phyloP scores from a whole-genome alignment of 2,797 vertebrate species.

The Diglossa cyanea region DNA sequence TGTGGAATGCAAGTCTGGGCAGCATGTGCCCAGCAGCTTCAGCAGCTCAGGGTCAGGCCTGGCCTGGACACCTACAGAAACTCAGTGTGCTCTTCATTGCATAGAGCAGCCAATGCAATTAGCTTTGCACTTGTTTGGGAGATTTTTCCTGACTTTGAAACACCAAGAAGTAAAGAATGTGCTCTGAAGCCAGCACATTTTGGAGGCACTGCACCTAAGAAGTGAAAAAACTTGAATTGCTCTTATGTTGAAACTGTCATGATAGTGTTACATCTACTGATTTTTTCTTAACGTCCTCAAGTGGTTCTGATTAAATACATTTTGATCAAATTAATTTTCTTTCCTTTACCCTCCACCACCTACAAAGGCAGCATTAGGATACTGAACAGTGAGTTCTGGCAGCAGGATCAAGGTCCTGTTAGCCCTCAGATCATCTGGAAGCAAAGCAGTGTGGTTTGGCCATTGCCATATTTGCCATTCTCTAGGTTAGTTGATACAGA shows the following conservation, averaged over 20 bases:
- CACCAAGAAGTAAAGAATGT: background rate
- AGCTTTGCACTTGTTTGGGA: background rate
- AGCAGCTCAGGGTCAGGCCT: background rate
- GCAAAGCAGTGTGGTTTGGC: background rate
- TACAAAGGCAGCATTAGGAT: background rate
- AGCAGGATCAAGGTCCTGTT: background rate
- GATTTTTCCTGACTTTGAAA: background rate
- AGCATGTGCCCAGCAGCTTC: background rate
- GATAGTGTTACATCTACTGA: background rate
- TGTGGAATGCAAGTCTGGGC: background rate
- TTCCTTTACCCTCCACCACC: background rate
- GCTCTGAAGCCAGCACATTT: background rate
- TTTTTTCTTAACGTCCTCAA: background rate
- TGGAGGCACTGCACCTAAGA: background rate
- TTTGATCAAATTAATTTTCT: background rate
- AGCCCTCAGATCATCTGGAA: background rate
- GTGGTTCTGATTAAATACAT: background rate
- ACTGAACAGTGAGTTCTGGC: background rate
- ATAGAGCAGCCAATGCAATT: background rate
- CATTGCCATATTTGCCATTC: background rate
- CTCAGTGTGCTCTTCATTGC: background rate
- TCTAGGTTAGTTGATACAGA: background rate
- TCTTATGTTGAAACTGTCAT: background rate
- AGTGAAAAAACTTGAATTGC: background rate
- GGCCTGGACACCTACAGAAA: background rate